Percentiles rank a stretch among this genome's conserved stretches.
Evolutionary conservation across 2,888 invertebrate genomes (phyloP).

Genomic region (Lithophane semibrunnea): DNA sequence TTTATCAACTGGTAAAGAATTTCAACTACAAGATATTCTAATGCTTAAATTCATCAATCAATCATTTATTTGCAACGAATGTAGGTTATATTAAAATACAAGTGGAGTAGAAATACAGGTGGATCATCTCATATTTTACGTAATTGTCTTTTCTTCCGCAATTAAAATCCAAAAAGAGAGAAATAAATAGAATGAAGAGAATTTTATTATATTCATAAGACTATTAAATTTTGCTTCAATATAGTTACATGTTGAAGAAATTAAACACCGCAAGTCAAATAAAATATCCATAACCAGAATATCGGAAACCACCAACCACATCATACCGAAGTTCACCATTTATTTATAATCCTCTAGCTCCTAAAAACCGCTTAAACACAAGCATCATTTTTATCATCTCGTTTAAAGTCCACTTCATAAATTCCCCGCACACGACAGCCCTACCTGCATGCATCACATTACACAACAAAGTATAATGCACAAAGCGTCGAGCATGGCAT

Average conservation of each 20-base stretch:
- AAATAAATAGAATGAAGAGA: too few species aligned
- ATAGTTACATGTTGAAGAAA: not conserved
- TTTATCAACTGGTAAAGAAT: not conserved
- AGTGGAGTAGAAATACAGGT: too few species aligned
- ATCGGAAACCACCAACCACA: not conserved
- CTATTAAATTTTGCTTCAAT: not conserved
- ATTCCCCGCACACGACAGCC: slow-evolving; percentile 42
- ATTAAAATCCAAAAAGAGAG: not conserved
- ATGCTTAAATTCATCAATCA: too few species aligned
- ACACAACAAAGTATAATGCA: slow-evolving; percentile 72
- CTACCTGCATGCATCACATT: slow-evolving; percentile 65
- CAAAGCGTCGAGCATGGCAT: slow-evolving; percentile 74
- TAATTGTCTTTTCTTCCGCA: too few species aligned
- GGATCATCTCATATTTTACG: too few species aligned
- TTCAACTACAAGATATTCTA: not conserved
- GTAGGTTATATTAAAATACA: too few species aligned
- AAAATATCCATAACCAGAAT: not conserved
- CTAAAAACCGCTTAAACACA: not conserved
- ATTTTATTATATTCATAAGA: not conserved
- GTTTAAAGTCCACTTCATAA: not conserved
- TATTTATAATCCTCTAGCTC: not conserved
- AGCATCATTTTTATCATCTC: not conserved
- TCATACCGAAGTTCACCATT: not conserved
- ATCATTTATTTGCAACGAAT: too few species aligned
- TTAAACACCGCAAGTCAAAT: not conserved